Percentiles rank a stretch among this genome's conserved stretches.
Evolutionary conservation across 2,113 vertebrate genomes (phyloP).

Genomic region (Chionodraco myersi): DNA sequence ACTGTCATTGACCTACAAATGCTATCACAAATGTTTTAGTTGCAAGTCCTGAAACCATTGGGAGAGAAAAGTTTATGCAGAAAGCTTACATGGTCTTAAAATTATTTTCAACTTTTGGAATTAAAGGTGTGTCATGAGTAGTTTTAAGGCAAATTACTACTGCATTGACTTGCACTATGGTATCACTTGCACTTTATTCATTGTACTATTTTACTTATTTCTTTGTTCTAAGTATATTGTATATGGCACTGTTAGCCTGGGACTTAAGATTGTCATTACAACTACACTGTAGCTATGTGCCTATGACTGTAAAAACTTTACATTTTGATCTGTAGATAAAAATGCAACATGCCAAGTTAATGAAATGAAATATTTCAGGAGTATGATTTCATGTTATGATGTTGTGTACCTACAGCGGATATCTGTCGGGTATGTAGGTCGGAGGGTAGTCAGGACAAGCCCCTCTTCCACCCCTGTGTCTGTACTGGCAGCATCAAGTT

Average conservation of each 20-base stretch:
- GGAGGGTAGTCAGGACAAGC: constrained; percentile 96
- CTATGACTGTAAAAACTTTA: too few species aligned
- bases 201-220: too few species aligned
- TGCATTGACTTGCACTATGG: too few species aligned
- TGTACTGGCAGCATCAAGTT: constrained; percentile 99
- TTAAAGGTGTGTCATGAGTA: not conserved
- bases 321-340: not conserved
- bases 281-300: too few species aligned
- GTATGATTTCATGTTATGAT: not conserved
- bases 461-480: constrained; percentile 96
- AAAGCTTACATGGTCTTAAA: not conserved
- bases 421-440: constrained; percentile 98
- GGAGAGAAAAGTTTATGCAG: too few species aligned
- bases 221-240: too few species aligned
- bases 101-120: not conserved
- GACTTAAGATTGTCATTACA: too few species aligned
- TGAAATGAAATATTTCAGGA: not conserved
- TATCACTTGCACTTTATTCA: too few species aligned
- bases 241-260: too few species aligned
- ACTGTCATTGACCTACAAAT: not conserved
- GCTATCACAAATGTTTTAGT: not conserved
- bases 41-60: not conserved
- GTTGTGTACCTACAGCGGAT: constrained; percentile 81
- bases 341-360: not conserved
- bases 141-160: not conserved